These are phyloP conservation scores for Drepana falcataria DNA, from an alignment of 2,888 invertebrate genomes.

Conservation along the genomic window DNA sequence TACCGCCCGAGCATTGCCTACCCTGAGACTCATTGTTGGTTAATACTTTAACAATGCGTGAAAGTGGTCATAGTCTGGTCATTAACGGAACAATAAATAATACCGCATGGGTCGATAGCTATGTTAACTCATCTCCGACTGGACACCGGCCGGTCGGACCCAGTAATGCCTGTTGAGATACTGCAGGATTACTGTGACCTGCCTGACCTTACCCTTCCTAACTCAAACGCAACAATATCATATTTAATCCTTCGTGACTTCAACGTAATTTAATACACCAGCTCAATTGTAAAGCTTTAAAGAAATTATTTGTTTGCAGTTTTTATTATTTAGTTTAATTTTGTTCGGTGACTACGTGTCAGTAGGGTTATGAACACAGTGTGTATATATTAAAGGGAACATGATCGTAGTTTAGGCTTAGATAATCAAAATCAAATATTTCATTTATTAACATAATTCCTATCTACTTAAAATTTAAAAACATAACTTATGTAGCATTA, in stretches of 20 bases:
- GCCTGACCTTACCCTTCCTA: slow-evolving; percentile 27
- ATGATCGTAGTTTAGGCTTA: no score
- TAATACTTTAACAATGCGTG: neutral
- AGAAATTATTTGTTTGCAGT: neutral
- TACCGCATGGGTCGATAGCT: slow-evolving; percentile 33
- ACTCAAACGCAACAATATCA: slow-evolving; percentile 20
- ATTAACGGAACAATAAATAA: slow-evolving; percentile 49
- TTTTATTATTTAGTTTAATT: no score
- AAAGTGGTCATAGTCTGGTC: slow-evolving; percentile 31
- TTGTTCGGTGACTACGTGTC: no score
- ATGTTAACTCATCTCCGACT: slow-evolving; percentile 52
- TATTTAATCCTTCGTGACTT: slow-evolving; percentile 5
- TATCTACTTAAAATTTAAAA: no score
- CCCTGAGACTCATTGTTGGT: no score
- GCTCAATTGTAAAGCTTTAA: neutral
- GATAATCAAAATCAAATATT: no score
- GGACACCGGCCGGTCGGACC: slow-evolving; percentile 62
- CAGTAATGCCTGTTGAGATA: slow-evolving; percentile 76
- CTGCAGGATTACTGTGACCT: slow-evolving; percentile 46
- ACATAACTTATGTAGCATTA: no score
- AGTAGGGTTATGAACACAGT: no score
- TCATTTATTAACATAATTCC: no score
- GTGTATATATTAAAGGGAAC: no score
- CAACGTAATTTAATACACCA: neutral
- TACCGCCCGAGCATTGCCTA: no score